Conservation (phyloP, 2,888 invertebrate genomes). For the Pristionchus entomophagus region DNA sequence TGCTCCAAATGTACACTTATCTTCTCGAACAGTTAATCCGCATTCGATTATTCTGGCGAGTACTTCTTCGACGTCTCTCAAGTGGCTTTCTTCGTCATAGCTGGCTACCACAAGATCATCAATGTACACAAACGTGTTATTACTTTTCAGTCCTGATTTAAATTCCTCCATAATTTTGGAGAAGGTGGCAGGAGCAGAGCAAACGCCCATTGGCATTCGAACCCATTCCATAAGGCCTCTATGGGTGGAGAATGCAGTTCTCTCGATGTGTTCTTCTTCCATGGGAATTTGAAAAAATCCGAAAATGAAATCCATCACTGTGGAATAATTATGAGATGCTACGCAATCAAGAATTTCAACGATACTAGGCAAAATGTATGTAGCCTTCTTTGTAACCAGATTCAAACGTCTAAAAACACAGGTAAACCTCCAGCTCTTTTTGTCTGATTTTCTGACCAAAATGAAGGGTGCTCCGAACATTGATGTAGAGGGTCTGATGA, state of each 20-base stretch:
- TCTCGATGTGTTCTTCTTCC: background rate
- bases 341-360: slow-evolving; percentile 32
- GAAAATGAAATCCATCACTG: slow-evolving; percentile 49
- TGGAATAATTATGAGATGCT: slow-evolving; percentile 33
- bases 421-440: background rate
- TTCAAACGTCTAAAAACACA: background rate
- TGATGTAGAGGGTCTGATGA: background rate
- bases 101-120: slow-evolving; percentile 53
- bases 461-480: background rate
- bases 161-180: slow-evolving; percentile 50
- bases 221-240: slow-evolving; percentile 48
- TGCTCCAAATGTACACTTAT: slow-evolving; percentile 18
- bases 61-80: slow-evolving; percentile 54
- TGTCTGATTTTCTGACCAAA: slow-evolving; percentile 13
- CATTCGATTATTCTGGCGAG: slow-evolving; percentile 30
- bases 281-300: slow-evolving; percentile 54
- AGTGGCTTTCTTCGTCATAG: slow-evolving; percentile 41
- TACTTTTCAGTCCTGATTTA: background rate
- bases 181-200: slow-evolving; percentile 48
- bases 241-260: slow-evolving; percentile 50
- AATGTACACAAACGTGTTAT: background rate
- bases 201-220: slow-evolving; percentile 37
- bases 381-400: background rate
- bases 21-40: slow-evolving; percentile 3
- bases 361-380: slow-evolving; percentile 9